A percentile compares a stretch with the other conserved stretches of the same genome.
Conservation (phyloP, 2,113 vertebrate species). For the Coptodon bakossiorum region DNA sequence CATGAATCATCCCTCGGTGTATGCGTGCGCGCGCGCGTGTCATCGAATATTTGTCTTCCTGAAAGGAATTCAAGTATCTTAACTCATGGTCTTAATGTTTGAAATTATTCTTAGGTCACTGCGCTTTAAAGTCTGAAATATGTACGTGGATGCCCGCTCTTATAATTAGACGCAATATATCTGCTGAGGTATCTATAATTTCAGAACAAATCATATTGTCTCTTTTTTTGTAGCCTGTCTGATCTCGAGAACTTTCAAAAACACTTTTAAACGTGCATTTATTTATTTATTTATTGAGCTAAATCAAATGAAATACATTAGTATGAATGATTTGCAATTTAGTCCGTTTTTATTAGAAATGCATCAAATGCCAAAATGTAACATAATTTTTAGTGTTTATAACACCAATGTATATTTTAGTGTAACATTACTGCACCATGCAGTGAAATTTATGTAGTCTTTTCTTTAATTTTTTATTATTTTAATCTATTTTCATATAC, state of each 20-base stretch:
- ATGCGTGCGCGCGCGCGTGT: background rate
- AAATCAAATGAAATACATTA: background rate
- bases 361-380: background rate
- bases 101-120: background rate
- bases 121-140: background rate
- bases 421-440: background rate
- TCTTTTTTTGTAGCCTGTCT: background rate
- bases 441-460: background rate
- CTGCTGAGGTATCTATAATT: background rate
- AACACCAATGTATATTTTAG: background rate
- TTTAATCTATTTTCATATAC: background rate
- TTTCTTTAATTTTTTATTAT: background rate
- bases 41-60: background rate
- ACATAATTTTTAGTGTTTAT: background rate
- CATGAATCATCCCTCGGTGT: slow-evolving; percentile 31
- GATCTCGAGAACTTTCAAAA: background rate
- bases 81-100: background rate
- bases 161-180: background rate
- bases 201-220: background rate
- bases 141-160: background rate
- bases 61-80: background rate
- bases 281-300: background rate
- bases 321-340: background rate
- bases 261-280: background rate
- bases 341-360: background rate